Base-by-base conservation (phyloP, 2,113 vertebrate genomes). In the Butorides virescens region DNA sequence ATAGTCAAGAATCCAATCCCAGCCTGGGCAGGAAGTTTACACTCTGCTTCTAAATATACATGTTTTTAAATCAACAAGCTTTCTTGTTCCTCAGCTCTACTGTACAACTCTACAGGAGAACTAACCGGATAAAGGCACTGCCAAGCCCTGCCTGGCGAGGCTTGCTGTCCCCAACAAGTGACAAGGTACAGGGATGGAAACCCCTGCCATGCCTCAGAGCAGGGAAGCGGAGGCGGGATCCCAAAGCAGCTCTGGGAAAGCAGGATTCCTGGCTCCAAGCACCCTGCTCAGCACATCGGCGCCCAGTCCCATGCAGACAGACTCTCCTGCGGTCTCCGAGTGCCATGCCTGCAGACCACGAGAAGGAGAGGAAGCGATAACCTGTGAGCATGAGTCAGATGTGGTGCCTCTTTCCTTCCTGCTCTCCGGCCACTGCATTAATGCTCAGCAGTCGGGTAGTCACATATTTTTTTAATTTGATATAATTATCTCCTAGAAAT, bases 401-500 rank as follows among this genome's bases (percentile, higher is more conserved):
- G 70, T 36, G 76, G 61, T 85, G 82, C 88, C 91, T 93, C 95
- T 77, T 65, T 68, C 77, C 87, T 95, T 84, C 87, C 94, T 81
- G 78, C 90, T 93, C 90, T 78, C 73, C 63, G 96, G 92, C 96
- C 97, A 94, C 36, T 83, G 91, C 77, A 47, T 78, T 96, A 96
- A 88, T 7, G 76, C 95, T 96, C 96, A 96, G 88, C 88, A 58
- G 96, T 95, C 26, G 3, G 90, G 97, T 72, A 96, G 96, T 97
- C 92, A 97, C 97, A 97, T 97, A 93, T 97, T 98, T 98, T 95
- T 95, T 98, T 97, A 98, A 97, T 98, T 95, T 97, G 97, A 98
- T 98, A 98, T 97, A 98, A 98, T 98, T 98, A 98, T 98, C 97
- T 98, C 96, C 93, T 97, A 97, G 97, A 98, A 98, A 98, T 98